Conservation (phyloP, 2,113 vertebrate genomes). For the Poecile atricapillus region DNA sequence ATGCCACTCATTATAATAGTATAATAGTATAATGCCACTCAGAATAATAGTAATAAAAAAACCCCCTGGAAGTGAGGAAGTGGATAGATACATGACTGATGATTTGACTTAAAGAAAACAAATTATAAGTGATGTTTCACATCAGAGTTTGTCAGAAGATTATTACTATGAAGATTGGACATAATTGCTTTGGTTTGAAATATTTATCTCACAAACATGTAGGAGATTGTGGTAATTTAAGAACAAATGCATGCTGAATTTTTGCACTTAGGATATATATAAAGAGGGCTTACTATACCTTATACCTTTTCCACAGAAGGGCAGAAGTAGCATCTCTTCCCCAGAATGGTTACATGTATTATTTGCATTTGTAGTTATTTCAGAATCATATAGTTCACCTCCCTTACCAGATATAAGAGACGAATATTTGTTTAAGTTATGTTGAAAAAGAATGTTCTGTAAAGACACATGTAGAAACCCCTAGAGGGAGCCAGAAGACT, state of each 20-base stretch:
- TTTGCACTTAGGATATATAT: neutral
- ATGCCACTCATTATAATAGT: too few relatives aligned
- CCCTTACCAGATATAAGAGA: neutral
- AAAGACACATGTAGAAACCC: neutral
- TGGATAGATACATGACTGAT: neutral
- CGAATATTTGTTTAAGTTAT: neutral
- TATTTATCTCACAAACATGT: neutral
- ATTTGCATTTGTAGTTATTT: neutral
- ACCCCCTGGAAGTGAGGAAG: neutral
- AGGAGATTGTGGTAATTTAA: neutral
- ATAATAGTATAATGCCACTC: neutral
- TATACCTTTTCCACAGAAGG: neutral
- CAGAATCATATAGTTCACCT: neutral
- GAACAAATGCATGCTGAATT: neutral
- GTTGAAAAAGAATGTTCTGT: accelerated
- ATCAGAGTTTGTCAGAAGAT: neutral
- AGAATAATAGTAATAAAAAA: neutral
- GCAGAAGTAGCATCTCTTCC: neutral
- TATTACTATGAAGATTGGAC: neutral
- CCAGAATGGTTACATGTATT: neutral
- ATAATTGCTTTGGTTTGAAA: neutral
- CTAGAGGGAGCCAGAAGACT: slow-evolving; percentile 63
- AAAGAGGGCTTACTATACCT: neutral
- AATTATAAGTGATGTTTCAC: neutral
- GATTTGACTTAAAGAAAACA: neutral